Evolutionary conservation across 1,140 invertebrate genomes (phyloP), one percentile per base, ranked within the genome.

Genomic region (Procambarus virginalis): DNA sequence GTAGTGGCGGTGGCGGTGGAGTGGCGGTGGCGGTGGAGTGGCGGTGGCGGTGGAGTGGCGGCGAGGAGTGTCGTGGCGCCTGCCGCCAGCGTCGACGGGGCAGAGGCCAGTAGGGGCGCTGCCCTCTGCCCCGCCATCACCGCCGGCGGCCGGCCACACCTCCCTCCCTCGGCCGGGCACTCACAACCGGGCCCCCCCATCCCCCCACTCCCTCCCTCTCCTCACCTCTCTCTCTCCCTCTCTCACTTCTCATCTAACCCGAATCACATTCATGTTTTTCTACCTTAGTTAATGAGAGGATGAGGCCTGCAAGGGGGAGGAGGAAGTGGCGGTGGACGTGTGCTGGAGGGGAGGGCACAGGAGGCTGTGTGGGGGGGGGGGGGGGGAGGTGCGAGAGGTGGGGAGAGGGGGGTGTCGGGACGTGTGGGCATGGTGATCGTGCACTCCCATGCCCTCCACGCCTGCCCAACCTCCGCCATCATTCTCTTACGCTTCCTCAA

Each of bases 41-140:
- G 51, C 8, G 51, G 51, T 55, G 55, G 17, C 8, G 60, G 45
- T 45, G 22, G 20, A 12, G 77, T 51, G 76, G 58, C 17, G 20
- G 84, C 8, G 55, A 60, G 76, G 84, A 64, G 82, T 75, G 75
- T 84, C 48, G 82, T 84, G 82, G 82, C 68, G 82, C 82, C 82
- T 45, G 68, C 68, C 49, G 49, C 73, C 8, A 49, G 55, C 12
- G 86, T 73, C 17, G 86, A 22, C 58, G 75, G 87, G 87, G 81
- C 81, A 89, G 73, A 84, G 87, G 87, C 48, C 87, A 89, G 87
- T 60, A 75, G 81, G 87, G 87, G 87, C 87, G 87, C 87, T 89
- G 80, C 80, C 87, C 87, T 89, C 87, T 89, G 81, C 81, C 81
- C 87, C 81, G 58, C 75, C 81, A 58, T n/a, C 87, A 83, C 87